Conservation (phyloP, 2,113 vertebrate genomes). For the Clinocottus analis region DNA sequence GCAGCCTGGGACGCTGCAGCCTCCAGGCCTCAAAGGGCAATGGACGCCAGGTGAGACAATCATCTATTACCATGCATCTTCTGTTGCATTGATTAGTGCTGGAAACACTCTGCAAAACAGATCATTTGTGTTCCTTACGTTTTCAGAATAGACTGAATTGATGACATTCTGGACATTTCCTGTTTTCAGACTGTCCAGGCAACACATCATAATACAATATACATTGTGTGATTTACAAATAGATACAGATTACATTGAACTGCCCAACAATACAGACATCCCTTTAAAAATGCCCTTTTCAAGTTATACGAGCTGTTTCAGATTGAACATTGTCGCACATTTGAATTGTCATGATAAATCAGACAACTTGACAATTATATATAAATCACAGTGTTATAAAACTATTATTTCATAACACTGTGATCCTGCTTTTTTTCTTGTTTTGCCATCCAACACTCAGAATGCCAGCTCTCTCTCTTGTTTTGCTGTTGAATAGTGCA, state of each 20-base stretch:
- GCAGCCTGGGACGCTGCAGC: constrained; percentile 92
- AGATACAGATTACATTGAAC: neutral
- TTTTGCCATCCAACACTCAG: neutral
- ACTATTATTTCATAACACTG: neutral
- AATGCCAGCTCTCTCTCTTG: neutral
- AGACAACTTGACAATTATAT: neutral
- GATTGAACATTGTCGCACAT: neutral
- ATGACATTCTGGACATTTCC: neutral
- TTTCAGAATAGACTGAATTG: neutral
- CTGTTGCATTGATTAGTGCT: neutral
- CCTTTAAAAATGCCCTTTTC: neutral
- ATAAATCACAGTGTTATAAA: too few species aligned
- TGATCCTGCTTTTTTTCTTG: neutral
- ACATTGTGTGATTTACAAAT: neutral
- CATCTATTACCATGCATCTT: neutral
- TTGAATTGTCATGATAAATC: neutral
- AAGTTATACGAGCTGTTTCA: neutral
- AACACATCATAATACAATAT: neutral
- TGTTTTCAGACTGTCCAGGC: neutral
- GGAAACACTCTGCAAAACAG: neutral
- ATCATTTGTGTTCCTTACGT: neutral
- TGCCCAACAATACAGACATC: neutral
- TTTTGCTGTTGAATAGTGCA: constrained; percentile 33
- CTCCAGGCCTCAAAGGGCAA: constrained; percentile 86
- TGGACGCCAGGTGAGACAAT: constrained; percentile 79